phyloP scores from a whole-genome alignment of 2,888 invertebrate species.

The Trimorus sp. region DNA sequence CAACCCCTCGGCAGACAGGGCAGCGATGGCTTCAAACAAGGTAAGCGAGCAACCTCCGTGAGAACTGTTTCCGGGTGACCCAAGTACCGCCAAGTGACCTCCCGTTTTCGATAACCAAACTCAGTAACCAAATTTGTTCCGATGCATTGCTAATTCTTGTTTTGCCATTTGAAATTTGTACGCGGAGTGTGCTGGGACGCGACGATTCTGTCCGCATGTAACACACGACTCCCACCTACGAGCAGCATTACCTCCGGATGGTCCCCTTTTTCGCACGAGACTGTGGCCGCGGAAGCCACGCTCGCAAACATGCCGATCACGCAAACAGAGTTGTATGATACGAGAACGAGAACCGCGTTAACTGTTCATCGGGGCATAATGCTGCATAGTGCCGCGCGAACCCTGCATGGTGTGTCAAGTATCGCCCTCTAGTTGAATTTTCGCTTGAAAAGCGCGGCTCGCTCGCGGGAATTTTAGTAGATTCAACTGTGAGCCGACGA shows the following conservation, averaged over 20 bases:
- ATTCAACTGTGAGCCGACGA: too few species aligned
- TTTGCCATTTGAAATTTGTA: constrained; percentile 61
- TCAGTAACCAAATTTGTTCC: constrained; percentile 64
- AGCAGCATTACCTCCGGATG: constrained; percentile 65
- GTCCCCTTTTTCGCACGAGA: constrained; percentile 23
- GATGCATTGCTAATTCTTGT: constrained; percentile 68
- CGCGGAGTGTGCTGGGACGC: constrained; percentile 29
- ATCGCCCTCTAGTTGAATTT: constrained; percentile 56
- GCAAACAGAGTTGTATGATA: neutral
- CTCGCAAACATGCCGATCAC: constrained; percentile 33
- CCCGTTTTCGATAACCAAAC: constrained; percentile 67
- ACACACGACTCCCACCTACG: constrained; percentile 14
- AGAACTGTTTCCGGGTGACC: constrained; percentile 68
- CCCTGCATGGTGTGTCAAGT: constrained; percentile 72
- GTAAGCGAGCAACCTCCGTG: constrained; percentile 74
- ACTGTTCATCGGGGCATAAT: constrained; percentile 59
- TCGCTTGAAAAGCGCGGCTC: too few species aligned
- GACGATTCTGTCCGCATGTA: constrained; percentile 38
- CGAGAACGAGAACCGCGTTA: neutral
- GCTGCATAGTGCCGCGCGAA: constrained; percentile 59
- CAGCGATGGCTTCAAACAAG: constrained; percentile 79
- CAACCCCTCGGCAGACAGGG: constrained; percentile 80
- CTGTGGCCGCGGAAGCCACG: neutral
- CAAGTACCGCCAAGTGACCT: constrained; percentile 69
- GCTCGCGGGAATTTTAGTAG: too few species aligned